Conservation (phyloP, 2,888 invertebrate genomes). For the Xestoiulus laeticollis region DNA sequence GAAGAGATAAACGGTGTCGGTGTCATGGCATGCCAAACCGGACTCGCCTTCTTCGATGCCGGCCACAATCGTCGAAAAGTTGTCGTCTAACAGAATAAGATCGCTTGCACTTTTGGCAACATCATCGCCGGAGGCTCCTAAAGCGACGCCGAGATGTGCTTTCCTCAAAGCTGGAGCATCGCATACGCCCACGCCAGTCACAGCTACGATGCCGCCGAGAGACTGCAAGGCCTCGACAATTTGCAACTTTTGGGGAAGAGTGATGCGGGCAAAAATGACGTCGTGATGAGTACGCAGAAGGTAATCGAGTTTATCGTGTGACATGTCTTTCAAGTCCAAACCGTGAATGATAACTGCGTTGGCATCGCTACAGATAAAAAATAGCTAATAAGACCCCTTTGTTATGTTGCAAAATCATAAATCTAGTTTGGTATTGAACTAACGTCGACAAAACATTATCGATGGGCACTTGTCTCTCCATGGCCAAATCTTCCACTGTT, state of each 20-base stretch:
- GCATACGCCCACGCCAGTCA: slow-evolving; percentile 69
- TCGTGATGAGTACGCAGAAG: slow-evolving; percentile 53
- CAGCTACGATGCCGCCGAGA: slow-evolving; percentile 68
- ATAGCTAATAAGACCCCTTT: background rate
- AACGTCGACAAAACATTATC: slow-evolving; percentile 65
- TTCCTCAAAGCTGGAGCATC: slow-evolving; percentile 69
- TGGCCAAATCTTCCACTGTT: slow-evolving; percentile 77
- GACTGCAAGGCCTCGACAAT: slow-evolving; percentile 70
- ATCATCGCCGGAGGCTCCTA: slow-evolving; percentile 49
- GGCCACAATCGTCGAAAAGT: slow-evolving; percentile 57
- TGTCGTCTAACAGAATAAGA: slow-evolving; percentile 57
- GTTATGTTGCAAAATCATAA: background rate
- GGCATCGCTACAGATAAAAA: slow-evolving; percentile 54
- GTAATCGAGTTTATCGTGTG: slow-evolving; percentile 61
- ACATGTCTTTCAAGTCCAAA: slow-evolving; percentile 58
- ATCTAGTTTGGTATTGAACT: background rate
- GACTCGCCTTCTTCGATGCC: slow-evolving; percentile 57
- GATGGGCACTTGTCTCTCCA: slow-evolving; percentile 68
- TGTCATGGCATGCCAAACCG: background rate
- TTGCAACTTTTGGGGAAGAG: slow-evolving; percentile 75
- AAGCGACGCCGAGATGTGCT: slow-evolving; percentile 65
- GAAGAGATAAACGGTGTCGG: background rate
- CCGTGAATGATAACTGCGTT: slow-evolving; percentile 58
- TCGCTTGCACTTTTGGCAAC: slow-evolving; percentile 57
- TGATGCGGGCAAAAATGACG: slow-evolving; percentile 66